Percentiles rank a stretch among this genome's conserved stretches.
Conservation (phyloP, 92 coral and sea anemone species). For the Phenganax marumi region DNA sequence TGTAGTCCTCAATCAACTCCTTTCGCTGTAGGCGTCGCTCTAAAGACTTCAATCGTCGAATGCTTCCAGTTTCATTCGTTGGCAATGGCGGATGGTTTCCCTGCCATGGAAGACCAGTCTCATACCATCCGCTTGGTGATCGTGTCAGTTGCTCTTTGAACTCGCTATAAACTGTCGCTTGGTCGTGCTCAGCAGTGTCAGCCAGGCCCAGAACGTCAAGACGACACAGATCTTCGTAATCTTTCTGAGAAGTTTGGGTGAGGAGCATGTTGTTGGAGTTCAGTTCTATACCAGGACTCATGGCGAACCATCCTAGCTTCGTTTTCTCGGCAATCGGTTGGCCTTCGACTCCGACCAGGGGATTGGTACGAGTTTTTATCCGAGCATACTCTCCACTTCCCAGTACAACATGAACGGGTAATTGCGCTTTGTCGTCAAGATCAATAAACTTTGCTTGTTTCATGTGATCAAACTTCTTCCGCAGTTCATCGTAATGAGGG, state of each 20-base stretch:
- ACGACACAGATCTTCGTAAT: conserved; percentile 12
- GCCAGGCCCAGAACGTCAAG: conserved; percentile 16
- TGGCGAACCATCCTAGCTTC: background rate
- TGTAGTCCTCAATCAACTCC: background rate
- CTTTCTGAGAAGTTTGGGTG: conserved; percentile 13
- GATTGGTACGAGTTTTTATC: background rate
- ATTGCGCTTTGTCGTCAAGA: background rate
- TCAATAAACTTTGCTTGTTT: background rate
- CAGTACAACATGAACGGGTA: conserved; percentile 19
- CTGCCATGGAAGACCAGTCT: conserved; percentile 30
- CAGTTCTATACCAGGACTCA: conserved; percentile 14
- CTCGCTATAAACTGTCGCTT: background rate
- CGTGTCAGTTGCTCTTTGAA: conserved; percentile 22
- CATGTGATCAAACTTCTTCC: background rate
- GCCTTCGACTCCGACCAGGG: conserved; percentile 12
- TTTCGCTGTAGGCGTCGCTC: background rate
- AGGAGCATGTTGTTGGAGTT: background rate
- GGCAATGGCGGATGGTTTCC: conserved; percentile 27
- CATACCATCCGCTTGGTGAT: conserved; percentile 31
- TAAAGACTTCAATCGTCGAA: background rate
- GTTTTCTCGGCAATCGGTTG: conserved; percentile 14
- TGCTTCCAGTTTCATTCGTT: conserved; percentile 14
- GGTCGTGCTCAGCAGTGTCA: conserved; percentile 15
- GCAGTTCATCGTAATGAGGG: background rate
- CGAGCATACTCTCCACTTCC: conserved; percentile 29